A percentile compares a stretch with the other conserved stretches of the same genome.
These are phyloP conservation scores for Idris sp. DNA, from an alignment of 1,140 invertebrate species.

Conservation along the genomic window DNA sequence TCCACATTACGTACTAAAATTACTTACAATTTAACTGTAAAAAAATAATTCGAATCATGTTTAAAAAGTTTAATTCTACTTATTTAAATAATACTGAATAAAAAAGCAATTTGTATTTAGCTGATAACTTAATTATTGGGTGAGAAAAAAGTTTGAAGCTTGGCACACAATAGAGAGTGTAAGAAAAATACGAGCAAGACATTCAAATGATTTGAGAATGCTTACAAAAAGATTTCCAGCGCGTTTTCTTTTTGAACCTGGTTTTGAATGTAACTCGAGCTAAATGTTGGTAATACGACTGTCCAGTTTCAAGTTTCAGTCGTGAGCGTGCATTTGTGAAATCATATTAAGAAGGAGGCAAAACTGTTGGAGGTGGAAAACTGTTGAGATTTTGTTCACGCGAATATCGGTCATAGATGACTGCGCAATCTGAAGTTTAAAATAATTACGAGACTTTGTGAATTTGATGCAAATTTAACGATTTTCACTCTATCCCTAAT, in stretches of 20 bases:
- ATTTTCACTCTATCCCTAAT: slow-evolving; percentile 12
- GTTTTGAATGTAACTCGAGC: slow-evolving; percentile 41
- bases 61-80: too few relatives aligned
- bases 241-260: slow-evolving; percentile 30
- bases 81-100: too few relatives aligned
- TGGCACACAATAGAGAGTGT: too few relatives aligned
- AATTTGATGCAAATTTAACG: slow-evolving; percentile 20
- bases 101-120: too few relatives aligned
- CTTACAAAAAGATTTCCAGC: slow-evolving; percentile 37
- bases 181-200: too few relatives aligned
- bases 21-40: too few relatives aligned
- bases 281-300: slow-evolving; percentile 53
- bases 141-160: too few relatives aligned
- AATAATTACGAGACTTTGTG: slow-evolving; percentile 23
- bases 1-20: too few relatives aligned
- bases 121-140: too few relatives aligned
- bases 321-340: slow-evolving; percentile 37
- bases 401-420: slow-evolving; percentile 36
- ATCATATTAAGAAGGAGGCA: slow-evolving; percentile 39
- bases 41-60: too few relatives aligned
- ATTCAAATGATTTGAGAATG: too few relatives aligned
- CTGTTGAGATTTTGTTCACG: slow-evolving; percentile 27
- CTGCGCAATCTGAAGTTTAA: slow-evolving; percentile 30
- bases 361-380: slow-evolving; percentile 26
- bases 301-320: slow-evolving; percentile 50